Evolutionary conservation across 2,888 invertebrate species (phyloP).

Genomic region (Platynereis dumerilii): DNA sequence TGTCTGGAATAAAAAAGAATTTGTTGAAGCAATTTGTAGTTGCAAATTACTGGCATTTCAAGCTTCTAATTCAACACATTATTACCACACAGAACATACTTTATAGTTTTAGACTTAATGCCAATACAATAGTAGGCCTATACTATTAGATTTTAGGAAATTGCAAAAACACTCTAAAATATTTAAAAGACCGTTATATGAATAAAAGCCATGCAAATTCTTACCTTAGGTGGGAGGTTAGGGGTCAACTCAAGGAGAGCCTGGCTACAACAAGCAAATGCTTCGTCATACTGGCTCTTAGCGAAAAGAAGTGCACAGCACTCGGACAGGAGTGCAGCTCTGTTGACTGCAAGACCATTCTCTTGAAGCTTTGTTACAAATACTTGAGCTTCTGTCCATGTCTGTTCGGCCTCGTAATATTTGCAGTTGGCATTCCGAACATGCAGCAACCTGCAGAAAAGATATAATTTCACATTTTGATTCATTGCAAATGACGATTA

Average conservation of each 20-base stretch:
- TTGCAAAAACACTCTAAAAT: too few species aligned
- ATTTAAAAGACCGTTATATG: not conserved
- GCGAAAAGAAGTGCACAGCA: slow-evolving; percentile 83
- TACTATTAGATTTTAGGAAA: too few species aligned
- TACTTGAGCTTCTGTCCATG: slow-evolving; percentile 70
- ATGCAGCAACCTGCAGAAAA: slow-evolving; percentile 75
- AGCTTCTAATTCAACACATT: too few species aligned
- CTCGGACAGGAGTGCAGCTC: slow-evolving; percentile 81
- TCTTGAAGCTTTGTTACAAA: slow-evolving; percentile 67
- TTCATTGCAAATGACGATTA: too few species aligned
- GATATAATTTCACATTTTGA: slow-evolving; percentile 13
- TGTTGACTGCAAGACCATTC: slow-evolving; percentile 65
- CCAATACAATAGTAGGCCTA: too few species aligned
- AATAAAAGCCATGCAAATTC: slow-evolving; percentile 19
- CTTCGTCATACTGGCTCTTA: slow-evolving; percentile 83
- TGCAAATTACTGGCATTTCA: too few species aligned
- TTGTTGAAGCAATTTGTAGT: too few species aligned
- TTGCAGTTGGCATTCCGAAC: slow-evolving; percentile 83
- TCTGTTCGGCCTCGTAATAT: slow-evolving; percentile 78
- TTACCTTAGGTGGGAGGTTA: slow-evolving; percentile 52
- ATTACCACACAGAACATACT: too few species aligned
- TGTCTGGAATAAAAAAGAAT: slow-evolving; percentile 41
- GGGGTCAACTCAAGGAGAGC: slow-evolving; percentile 68
- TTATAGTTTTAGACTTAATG: too few species aligned
- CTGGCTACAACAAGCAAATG: slow-evolving; percentile 78